Evolutionary conservation across 2,888 invertebrate species (phyloP), one percentile per base, ranked within the genome.

Genomic region (Portevinia maculata): DNA sequence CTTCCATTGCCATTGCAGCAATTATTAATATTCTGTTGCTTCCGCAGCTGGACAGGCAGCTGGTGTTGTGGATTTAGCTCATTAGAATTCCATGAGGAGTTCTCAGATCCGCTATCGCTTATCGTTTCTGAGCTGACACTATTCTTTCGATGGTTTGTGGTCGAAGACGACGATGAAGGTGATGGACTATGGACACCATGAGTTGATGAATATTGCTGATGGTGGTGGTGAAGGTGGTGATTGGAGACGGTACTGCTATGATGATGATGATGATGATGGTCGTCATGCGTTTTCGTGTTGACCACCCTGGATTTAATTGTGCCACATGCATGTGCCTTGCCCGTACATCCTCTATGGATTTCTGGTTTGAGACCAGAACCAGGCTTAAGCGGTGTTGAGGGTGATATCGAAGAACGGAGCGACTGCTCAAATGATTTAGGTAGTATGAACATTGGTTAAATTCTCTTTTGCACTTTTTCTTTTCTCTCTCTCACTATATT

Each of bases 311-410:
- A 86, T 81, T 90, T 90, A 60, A 87, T 86, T 32, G 90, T 90
- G 55, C 95, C 95, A 85, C 94, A 93, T 9, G 95, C 96, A 88
- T 96, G 96, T 0, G 94, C 93, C 87, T 94, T 94, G 30, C 96
- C 96, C 32, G 93, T 94, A 89, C 96, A 96, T 64, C 94, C 94
- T 86, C 93, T 93, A 88, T 96, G 96, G 74, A 90, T 90, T 74
- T 89, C 90, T 11, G 90, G 90, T 85, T 90, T 90, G 0, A 89
- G 84, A 0, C 88, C 88, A 15, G 89, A 88, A 50, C 89, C 89
- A n/a, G 88, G 88, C 24, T 88, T 88, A 3, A 87, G 87, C 5
- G 89, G 89, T 59, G 88, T 87, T 1, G 90, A 30, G 67, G 85
- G 83, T 59, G 85, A 85, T 75, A 89, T 87, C 21, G 87, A 84